Base-by-base conservation (phyloP, 1,140 invertebrate species). In the Euura lappo region DNA sequence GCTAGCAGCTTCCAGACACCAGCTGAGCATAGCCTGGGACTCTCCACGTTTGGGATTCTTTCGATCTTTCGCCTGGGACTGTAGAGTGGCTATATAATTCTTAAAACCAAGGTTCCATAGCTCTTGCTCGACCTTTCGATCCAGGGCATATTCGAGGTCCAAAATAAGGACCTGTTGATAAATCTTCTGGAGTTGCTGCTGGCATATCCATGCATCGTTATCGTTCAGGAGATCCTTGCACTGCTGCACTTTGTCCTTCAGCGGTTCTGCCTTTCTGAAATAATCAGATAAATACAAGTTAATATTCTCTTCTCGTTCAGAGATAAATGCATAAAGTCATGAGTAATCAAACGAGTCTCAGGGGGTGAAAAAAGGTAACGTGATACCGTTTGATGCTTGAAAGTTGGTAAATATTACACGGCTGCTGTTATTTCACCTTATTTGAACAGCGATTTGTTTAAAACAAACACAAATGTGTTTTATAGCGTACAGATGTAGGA, bases 101-200 rank as follows among this genome's bases (percentile, higher is more conserved):
- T 96, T 96, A 88, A 96, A 96, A 10, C 94, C 94, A 83, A 94
- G 89, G 84, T 95, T 97, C 95, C 95, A 97, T 74, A 97, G 86
- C 80, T 96, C 95, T 82, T 96, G 95, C 84, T 97, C 95, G 42
- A 96, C 94, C 88, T 96, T 96, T 81, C 94, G 93, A 85, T 96
- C 94, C 78, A 96, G 86, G n/a, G 95, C 94, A 90, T 94, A 95
- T 81, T 96, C 95, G 75, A 96, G 87, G 84, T 96, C 94, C 68
- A 93, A 86, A 64, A 95, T 90, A 46, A 97, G 86, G 42, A 96
- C 90, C 85, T 94, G 93, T 83, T 95, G 94, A 85, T 95, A 96
- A 70, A 95, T 91, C 80, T 91, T 92, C 84, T 93, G 93, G 60
- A 95, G 83, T 79, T 91, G 89, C 66, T 91, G 89, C 76, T 93